Conservation (phyloP, 2,888 invertebrate species). For the Osedax fenrisi region DNA sequence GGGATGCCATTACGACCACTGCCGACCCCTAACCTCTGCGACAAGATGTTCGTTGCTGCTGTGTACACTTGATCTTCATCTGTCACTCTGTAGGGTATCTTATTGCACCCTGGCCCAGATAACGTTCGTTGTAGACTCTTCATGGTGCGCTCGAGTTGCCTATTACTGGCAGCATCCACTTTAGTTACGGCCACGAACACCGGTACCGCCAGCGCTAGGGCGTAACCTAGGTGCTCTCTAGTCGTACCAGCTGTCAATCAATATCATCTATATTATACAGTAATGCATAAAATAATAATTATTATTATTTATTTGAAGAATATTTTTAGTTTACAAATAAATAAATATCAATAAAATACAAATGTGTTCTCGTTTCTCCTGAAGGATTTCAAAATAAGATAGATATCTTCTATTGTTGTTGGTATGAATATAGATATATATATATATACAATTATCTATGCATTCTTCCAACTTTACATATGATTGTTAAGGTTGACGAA, state of each 20-base stretch:
- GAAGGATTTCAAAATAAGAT: too few species aligned
- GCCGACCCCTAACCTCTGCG: constrained; percentile 43
- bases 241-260: constrained; percentile 56
- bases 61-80: constrained; percentile 65
- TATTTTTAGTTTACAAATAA: neutral
- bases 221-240: constrained; percentile 76
- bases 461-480: too few species aligned
- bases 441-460: too few species aligned
- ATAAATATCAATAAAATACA: neutral
- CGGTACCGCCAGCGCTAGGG: constrained; percentile 58
- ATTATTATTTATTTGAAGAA: neutral
- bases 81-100: constrained; percentile 59
- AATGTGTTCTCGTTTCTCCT: neutral
- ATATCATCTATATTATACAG: neutral
- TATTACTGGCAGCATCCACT: constrained; percentile 64
- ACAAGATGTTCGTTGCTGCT: constrained; percentile 60
- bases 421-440: too few species aligned
- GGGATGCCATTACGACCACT: too few species aligned
- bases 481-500: too few species aligned
- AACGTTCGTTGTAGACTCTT: neutral
- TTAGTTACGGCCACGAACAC: constrained; percentile 88
- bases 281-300: neutral
- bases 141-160: constrained; percentile 51
- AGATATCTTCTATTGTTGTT: too few species aligned
- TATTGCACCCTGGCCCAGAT: constrained; percentile 56